These are phyloP conservation scores for Harpegnathos saltator DNA, from an alignment of 1,140 invertebrate species.

Conservation along the genomic window DNA sequence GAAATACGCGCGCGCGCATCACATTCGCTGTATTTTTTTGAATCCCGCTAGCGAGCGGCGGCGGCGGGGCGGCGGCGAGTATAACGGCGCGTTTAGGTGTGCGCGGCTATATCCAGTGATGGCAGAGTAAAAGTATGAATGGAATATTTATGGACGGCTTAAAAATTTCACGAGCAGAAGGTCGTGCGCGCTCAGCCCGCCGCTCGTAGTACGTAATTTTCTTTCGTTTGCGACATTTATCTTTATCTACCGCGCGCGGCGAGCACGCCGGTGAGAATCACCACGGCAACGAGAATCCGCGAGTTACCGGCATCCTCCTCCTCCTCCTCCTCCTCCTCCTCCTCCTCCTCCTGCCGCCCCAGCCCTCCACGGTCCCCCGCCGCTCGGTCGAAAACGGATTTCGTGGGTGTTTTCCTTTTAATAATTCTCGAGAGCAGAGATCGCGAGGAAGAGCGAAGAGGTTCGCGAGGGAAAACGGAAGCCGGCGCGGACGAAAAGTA, in stretches of 20 bases:
- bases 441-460: conserved; percentile 8
- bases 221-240: conserved; percentile 58
- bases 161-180: conserved; percentile 55
- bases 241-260: conserved; percentile 38
- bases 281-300: conserved; percentile 39
- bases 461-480: conserved; percentile 13
- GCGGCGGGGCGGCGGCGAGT: conserved; percentile 5
- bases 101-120: neutral
- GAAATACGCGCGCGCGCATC: conserved; percentile 10
- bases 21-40: conserved; percentile 39
- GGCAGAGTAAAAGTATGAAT: conserved; percentile 58
- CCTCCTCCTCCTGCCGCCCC: no score
- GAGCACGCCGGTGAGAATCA: no score
- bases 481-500: conserved; percentile 46
- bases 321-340: neutral
- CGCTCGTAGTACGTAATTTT: conserved; percentile 54
- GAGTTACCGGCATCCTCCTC: no score
- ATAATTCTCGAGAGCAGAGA: conserved; percentile 62
- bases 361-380: no score
- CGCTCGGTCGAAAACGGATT: conserved; percentile 57
- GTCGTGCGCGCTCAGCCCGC: conserved; percentile 5
- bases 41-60: conserved; percentile 16
- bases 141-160: conserved; percentile 55
- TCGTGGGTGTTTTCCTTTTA: conserved; percentile 68
- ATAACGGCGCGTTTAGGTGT: conserved; percentile 20